Conservation (phyloP, 2,797 vertebrate genomes). For the Meda fulgida region DNA sequence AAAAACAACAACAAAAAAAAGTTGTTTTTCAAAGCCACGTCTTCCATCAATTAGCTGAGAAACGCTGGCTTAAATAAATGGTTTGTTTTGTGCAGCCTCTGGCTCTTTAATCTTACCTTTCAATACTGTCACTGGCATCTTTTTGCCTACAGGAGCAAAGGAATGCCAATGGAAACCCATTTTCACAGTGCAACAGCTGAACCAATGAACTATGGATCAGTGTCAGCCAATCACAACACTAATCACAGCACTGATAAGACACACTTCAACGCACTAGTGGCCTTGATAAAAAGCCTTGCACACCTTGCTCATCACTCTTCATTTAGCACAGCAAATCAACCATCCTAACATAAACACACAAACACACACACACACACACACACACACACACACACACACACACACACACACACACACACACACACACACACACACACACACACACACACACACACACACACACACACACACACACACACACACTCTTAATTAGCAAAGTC, state of each 20-base stretch:
- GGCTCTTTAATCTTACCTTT: conserved; percentile 53
- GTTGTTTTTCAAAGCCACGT: conserved; percentile 3
- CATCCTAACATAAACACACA: not conserved
- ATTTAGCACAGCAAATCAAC: conserved; percentile 45
- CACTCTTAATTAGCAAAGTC: conserved; percentile 4
- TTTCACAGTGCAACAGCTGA: conserved; percentile 52
- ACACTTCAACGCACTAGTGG: conserved; percentile 47
- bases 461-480: not conserved
- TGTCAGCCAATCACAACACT: conserved; percentile 61
- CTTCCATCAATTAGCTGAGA: conserved; percentile 28
- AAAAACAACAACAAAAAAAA: not conserved
- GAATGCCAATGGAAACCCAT: conserved; percentile 55
- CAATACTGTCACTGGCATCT: conserved; percentile 34
- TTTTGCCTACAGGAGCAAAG: conserved; percentile 45
- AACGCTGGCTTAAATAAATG: conserved; percentile 45
- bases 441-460: not conserved
- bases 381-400: not conserved
- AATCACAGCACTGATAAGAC: conserved; percentile 59
- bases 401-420: not conserved
- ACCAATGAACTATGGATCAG: conserved; percentile 56
- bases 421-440: not conserved
- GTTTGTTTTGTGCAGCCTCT: conserved; percentile 35
- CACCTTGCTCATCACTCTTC: conserved; percentile 57
- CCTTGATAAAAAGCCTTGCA: conserved; percentile 59
- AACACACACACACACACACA: not conserved